These are phyloP conservation scores for Napeogenes inachia DNA, from an alignment of 2,888 invertebrate species.

Conservation along the genomic window DNA sequence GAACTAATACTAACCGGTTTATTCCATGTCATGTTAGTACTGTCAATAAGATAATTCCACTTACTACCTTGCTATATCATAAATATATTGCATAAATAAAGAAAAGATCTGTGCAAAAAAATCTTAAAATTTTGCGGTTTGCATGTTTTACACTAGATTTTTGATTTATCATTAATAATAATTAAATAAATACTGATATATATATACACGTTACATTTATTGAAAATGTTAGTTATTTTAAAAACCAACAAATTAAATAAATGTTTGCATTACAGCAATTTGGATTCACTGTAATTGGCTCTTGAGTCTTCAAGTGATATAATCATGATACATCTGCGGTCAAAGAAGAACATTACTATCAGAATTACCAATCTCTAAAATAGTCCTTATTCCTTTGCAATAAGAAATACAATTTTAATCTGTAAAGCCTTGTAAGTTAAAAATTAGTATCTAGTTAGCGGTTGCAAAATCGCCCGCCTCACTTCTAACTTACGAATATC, in stretches of 20 bases:
- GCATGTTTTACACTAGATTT: too few species aligned
- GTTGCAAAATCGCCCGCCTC: slow-evolving; percentile 26
- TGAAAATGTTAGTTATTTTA: background rate
- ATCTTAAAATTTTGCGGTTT: too few species aligned
- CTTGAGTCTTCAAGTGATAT: background rate
- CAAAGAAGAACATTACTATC: background rate
- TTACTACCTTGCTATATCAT: too few species aligned
- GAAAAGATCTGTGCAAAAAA: too few species aligned
- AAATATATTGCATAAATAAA: too few species aligned
- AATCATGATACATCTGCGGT: slow-evolving; percentile 2
- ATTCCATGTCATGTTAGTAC: slow-evolving; percentile 12
- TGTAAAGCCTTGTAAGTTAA: slow-evolving; percentile 9
- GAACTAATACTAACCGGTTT: slow-evolving; percentile 17
- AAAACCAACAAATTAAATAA: background rate
- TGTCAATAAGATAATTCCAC: slow-evolving; percentile 8
- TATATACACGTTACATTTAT: too few species aligned
- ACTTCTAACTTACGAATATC: too few species aligned
- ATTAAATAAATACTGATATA: too few species aligned
- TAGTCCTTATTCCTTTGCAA: background rate
- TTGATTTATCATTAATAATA: too few species aligned
- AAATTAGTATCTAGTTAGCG: slow-evolving; percentile 27
- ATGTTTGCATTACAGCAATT: background rate
- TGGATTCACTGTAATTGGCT: background rate
- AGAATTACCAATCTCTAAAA: background rate
- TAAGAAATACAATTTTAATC: background rate